Base-by-base conservation (phyloP, 2,888 invertebrate species). In the Eurytoma californica region DNA sequence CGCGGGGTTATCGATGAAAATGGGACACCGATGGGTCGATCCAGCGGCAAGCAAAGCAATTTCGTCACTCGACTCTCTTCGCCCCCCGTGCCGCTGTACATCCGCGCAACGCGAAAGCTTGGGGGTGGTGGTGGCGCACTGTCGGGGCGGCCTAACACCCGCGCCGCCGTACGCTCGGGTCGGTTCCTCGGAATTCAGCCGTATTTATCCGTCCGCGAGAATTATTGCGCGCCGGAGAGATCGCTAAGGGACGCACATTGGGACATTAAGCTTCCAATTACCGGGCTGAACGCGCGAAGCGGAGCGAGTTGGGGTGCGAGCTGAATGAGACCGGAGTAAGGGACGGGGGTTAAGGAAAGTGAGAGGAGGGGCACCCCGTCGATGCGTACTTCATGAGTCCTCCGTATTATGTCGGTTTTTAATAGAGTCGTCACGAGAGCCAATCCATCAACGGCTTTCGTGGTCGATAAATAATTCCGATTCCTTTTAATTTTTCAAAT, bases 251-350 rank as follows among this genome's bases (percentile, higher is more conserved):
- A 58, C 57, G 49, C 57, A 80, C 83, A 80, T 82, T 79, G 83
- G 77, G 57, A 81, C 80, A 82, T 82, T 83, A 84, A 85, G 83
- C 86, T 86, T 86, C 83, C 84, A 86, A 86, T 86, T 86, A 86
- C 82, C 78, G 75, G 55, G 69, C 49, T 13, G 24, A 55, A 55
- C 28, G 55, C 14, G 24, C 13, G 30, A 18, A 63, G 39, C 14
- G 16, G 7, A n/a, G 30, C 49, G 28, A 18, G 53, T 12, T n/a
- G 28, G 39, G 13, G 60, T 16, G 13, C 24, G 51, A 24, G 24
- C 30, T 30, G 30, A 14, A 60, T 18, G 12, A 18, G 18, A 63
- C 16, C 7, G 30, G 51, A 51, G 12, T 51, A 51, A 16, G 14
- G 7, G 13, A 51, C 51, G 51, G 51, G 51, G 1, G 7, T 2